Evolutionary conservation across 2,113 vertebrate genomes (phyloP), one percentile per base, ranked within the genome.

Genomic region (Vombatus ursinus): DNA sequence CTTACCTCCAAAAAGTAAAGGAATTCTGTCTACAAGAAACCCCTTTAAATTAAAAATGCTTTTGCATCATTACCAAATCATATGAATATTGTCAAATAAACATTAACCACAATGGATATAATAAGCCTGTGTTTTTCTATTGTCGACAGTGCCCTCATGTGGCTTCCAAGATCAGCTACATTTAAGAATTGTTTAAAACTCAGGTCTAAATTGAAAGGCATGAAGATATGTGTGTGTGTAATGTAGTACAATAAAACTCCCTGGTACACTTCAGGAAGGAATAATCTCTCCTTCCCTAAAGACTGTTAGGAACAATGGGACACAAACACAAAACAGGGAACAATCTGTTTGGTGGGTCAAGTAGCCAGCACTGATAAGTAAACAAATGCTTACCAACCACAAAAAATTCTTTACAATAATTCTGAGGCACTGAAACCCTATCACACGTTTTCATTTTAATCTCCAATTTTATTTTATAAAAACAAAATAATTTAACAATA

Each of bases 61-160:
- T 94, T 52, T 84, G 68, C 91, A 96, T 89, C 52, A 26, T 52
- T 94, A 52, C 77, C 44, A 51, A 97, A 49, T 68, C 90, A 84
- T 54, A 53, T 91, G 77, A 96, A 97, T 84, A 23, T 24, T 93
- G 95, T 24, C n/a, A 68, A 97, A 89, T 54, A 89, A 94, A 95
- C 91, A 61, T 95, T 95, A 77, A 9, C 52, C 97, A 90, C 22
- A 93, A 93, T 57, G 44, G 93, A 93, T 9, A 84, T 94, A 94
- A 84, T 94, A 94, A 91, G 31, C 94, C 14, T 61, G 26, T 57
- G 44, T 93, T 92, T 96, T 98, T 97, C 92, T 93, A 90, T 98
- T 98, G 98, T 97, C 96, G 97, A 89, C 98, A 96, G 97, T 98
- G 98, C 98, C 98, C 98, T 98, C 97, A 6, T 98, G 98, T 98